Conservation (phyloP, 2,888 invertebrate species). For the Epistrophe eligans region DNA sequence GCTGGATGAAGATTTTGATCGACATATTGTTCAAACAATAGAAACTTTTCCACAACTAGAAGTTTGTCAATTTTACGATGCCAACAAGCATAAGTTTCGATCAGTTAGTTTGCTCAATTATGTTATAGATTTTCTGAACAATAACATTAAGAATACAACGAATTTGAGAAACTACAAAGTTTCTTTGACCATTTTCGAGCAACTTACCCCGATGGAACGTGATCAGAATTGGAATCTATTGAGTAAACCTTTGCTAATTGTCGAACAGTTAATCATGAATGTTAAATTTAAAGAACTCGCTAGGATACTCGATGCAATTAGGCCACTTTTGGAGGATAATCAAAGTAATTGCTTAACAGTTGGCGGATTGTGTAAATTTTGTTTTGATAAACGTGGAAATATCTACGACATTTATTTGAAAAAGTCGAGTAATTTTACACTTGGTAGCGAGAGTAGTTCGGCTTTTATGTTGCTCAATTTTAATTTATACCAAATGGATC, state of each 20-base stretch:
- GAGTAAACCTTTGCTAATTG: constrained; percentile 89
- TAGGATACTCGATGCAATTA: constrained; percentile 86
- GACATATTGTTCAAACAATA: constrained; percentile 85
- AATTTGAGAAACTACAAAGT: constrained; percentile 87
- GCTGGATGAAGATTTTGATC: constrained; percentile 78
- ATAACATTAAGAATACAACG: constrained; percentile 78
- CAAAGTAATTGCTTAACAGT: constrained; percentile 20
- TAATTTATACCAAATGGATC: constrained; percentile 86
- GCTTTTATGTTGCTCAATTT: constrained; percentile 86
- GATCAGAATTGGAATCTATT: constrained; percentile 87
- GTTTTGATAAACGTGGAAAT: constrained; percentile 81
- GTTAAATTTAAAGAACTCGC: constrained; percentile 89
- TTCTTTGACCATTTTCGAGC: constrained; percentile 88
- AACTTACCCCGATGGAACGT: constrained; percentile 86
- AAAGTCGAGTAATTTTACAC: constrained; percentile 50
- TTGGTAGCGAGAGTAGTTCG: constrained; percentile 77
- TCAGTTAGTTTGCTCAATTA: constrained; percentile 88
- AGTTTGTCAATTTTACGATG: constrained; percentile 87
- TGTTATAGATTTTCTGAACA: constrained; percentile 86
- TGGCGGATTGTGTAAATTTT: constrained; percentile 79
- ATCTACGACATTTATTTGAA: constrained; percentile 80
- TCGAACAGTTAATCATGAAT: constrained; percentile 95
- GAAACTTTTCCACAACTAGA: constrained; percentile 86
- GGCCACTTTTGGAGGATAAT: constrained; percentile 80
- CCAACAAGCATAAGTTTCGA: constrained; percentile 87